These are phyloP conservation scores for Temnothorax curvispinosus DNA, from an alignment of 1,140 invertebrate species.

Conservation along the genomic window DNA sequence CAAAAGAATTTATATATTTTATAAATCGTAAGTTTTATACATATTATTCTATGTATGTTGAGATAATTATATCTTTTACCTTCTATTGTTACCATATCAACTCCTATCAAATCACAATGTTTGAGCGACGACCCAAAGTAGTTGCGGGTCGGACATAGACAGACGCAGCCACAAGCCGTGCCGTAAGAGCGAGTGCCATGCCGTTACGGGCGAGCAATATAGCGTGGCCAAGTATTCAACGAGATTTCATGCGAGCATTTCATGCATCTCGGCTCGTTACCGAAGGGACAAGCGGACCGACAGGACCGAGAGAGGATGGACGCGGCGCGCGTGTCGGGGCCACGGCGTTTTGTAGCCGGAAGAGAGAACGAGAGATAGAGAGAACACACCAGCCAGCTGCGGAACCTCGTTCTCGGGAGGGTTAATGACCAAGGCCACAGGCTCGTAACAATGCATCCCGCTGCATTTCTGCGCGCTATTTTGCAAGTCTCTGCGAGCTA, in stretches of 20 bases:
- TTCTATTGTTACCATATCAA: constrained; percentile 16
- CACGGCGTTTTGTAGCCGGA: constrained; percentile 18
- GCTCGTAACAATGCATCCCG: constrained; percentile 68
- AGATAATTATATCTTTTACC: background rate
- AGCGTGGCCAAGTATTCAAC: constrained; percentile 56
- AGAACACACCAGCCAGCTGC: background rate
- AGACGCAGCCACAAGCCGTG: background rate
- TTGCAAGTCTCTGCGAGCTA: constrained; percentile 51
- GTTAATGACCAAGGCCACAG: constrained; percentile 72
- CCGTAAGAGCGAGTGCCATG: constrained; percentile 9
- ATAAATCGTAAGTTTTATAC: too few relatives aligned
- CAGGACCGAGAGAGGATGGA: constrained; percentile 37
- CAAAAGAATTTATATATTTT: background rate
- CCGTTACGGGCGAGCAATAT: constrained; percentile 21
- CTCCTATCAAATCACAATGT: constrained; percentile 11
- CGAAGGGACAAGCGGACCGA: constrained; percentile 47
- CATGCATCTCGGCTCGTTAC: constrained; percentile 53
- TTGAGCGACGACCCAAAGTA: constrained; percentile 37
- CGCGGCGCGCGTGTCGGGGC: constrained; percentile 17
- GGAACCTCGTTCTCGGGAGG: constrained; percentile 7
- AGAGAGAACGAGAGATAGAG: constrained; percentile 10
- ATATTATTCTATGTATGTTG: background rate
- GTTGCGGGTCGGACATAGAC: constrained; percentile 24
- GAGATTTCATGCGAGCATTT: constrained; percentile 60
- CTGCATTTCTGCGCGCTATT: constrained; percentile 61